A percentile compares a stretch with the other conserved stretches of the same genome.
These are phyloP conservation scores for Galleria mellonella DNA, from an alignment of 1,140 invertebrate species.

Conservation along the genomic window DNA sequence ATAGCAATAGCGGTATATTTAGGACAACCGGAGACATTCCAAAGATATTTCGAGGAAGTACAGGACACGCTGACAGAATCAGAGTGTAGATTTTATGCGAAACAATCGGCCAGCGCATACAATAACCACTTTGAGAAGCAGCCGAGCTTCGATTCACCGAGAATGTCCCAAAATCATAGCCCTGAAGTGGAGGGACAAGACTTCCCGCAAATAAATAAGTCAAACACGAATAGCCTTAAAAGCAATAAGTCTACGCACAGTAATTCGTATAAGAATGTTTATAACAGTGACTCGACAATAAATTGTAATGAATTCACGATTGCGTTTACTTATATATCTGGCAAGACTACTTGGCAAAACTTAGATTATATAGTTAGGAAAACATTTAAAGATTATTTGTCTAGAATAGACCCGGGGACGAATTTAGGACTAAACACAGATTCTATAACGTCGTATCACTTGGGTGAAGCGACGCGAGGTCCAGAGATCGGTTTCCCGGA, in stretches of 20 bases:
- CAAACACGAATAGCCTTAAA: conserved; percentile 73
- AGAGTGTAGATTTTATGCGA: conserved; percentile 73
- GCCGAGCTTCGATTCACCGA: conserved; percentile 71
- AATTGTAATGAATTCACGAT: conserved; percentile 82
- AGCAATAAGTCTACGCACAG: conserved; percentile 77
- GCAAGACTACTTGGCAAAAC: conserved; percentile 96
- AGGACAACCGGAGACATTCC: conserved; percentile 86
- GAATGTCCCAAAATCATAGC: conserved; percentile 69
- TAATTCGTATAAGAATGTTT: conserved; percentile 67
- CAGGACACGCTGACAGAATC: conserved; percentile 75
- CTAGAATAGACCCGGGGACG: conserved; percentile 92
- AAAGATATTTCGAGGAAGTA: conserved; percentile 80
- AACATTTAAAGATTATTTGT: conserved; percentile 96
- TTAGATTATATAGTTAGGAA: conserved; percentile 92
- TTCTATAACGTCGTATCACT: conserved; percentile 92
- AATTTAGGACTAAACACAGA: conserved; percentile 93
- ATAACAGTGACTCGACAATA: conserved; percentile 72
- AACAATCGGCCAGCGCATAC: conserved; percentile 59
- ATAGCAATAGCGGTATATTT: conserved; percentile 89
- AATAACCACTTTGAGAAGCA: conserved; percentile 72
- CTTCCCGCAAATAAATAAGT: conserved; percentile 68
- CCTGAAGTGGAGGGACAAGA: conserved; percentile 65
- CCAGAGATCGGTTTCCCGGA: conserved; percentile 86
- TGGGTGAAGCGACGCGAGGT: conserved; percentile 89
- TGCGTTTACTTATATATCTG: conserved; percentile 91